These are phyloP conservation scores for Daptonema setosum DNA, from an alignment of 2,888 invertebrate species.

Conservation along the genomic window DNA sequence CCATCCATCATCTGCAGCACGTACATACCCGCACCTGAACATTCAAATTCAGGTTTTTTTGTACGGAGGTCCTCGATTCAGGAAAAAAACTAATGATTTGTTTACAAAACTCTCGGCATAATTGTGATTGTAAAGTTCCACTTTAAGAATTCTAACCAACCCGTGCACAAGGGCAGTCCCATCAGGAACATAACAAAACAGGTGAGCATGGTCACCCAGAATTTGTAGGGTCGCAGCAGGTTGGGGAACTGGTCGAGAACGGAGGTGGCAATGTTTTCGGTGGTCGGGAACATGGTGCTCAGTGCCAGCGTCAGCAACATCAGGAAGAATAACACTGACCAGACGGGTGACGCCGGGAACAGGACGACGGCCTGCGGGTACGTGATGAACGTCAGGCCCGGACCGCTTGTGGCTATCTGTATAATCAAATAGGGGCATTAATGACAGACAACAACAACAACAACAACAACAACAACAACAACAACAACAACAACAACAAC, in stretches of 20 bases:
- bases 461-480: no score
- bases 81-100: no score
- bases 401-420: conserved; percentile 8
- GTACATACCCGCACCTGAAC: conserved; percentile 10
- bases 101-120: no score
- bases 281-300: conserved; percentile 9
- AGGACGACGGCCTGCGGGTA: conserved; percentile 10
- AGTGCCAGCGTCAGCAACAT: conserved; percentile 10
- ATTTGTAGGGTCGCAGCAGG: conserved; percentile 8
- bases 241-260: conserved; percentile 7
- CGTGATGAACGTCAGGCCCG: conserved; percentile 9
- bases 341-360: conserved; percentile 7
- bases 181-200: conserved; percentile 7
- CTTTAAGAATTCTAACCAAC: no score
- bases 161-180: conserved; percentile 7
- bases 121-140: no score
- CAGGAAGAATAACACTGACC: conserved; percentile 8
- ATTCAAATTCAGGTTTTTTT: no score
- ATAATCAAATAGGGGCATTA: background rate
- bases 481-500: no score
- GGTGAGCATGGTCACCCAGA: conserved; percentile 7
- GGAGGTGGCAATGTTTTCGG: conserved; percentile 9
- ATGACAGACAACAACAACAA: background rate
- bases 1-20: conserved; percentile 9
- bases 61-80: no score